Conservation (phyloP, 2,888 invertebrate genomes). For the Caenorhabditis auriculariae region DNA sequence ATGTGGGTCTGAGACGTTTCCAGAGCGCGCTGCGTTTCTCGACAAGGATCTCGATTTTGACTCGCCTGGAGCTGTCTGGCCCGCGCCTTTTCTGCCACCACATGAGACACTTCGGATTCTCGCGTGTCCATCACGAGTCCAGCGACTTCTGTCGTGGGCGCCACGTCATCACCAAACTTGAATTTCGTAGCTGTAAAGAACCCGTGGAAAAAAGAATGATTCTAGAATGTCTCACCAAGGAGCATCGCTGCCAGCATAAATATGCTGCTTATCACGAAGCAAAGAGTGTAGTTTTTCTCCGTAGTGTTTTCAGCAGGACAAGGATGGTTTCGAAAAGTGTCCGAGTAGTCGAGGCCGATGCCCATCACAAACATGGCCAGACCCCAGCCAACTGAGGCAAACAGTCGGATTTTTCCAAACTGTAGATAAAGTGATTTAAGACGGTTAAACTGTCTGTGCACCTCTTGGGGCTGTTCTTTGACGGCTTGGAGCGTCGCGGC, state of each 20-base stretch:
- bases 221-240: slow-evolving; percentile 85
- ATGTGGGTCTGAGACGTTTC: too few species aligned
- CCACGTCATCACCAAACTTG: slow-evolving; percentile 50
- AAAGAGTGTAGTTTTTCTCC: slow-evolving; percentile 97
- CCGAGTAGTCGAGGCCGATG: slow-evolving; percentile 92
- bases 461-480: slow-evolving; percentile 56
- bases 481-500: slow-evolving; percentile 58
- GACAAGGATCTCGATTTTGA: background rate
- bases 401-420: slow-evolving; percentile 94
- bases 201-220: too few species aligned
- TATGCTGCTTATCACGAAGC: slow-evolving; percentile 94
- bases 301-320: slow-evolving; percentile 65
- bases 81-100: slow-evolving; percentile 60
- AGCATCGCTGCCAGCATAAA: slow-evolving; percentile 92
- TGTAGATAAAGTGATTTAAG: background rate
- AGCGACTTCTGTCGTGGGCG: slow-evolving; percentile 44
- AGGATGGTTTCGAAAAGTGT: slow-evolving; percentile 78
- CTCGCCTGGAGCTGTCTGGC: slow-evolving; percentile 51
- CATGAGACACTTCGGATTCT: slow-evolving; percentile 57
- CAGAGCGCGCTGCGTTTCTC: too few species aligned
- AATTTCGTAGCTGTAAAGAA: slow-evolving; percentile 50
- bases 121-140: slow-evolving; percentile 62
- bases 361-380: slow-evolving; percentile 97
- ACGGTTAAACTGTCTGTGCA: slow-evolving; percentile 9
- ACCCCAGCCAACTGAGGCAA: slow-evolving; percentile 96